Evolutionary conservation across 2,797 vertebrate species (phyloP).

Genomic region (Oreochromis mossambicus): DNA sequence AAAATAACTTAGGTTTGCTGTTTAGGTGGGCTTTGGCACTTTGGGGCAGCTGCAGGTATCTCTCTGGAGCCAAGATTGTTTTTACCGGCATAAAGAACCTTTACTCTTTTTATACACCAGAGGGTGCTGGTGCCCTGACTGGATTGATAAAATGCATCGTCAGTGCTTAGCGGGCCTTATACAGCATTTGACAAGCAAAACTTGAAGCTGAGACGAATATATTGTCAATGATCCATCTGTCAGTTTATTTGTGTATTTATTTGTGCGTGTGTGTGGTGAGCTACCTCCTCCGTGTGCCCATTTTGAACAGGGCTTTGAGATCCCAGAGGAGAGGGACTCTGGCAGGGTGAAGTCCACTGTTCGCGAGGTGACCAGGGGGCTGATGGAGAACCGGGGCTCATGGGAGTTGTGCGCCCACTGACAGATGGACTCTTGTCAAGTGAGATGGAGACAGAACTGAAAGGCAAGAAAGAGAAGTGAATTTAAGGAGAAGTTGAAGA

Average conservation of each 20-base stretch:
- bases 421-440: slow-evolving; percentile 65
- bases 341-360: slow-evolving; percentile 36
- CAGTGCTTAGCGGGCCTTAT: background rate
- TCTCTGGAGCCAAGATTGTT: background rate
- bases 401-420: slow-evolving; percentile 52
- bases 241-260: background rate
- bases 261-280: background rate
- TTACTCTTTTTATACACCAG: slow-evolving; percentile 3
- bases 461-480: background rate
- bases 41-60: rapidly evolving
- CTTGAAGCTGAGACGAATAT: background rate
- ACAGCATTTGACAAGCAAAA: slow-evolving; percentile 13
- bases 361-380: slow-evolving; percentile 27
- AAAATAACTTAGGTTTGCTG: background rate
- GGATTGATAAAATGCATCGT: rapidly evolving
- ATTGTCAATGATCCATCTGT: background rate
- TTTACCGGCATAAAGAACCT: background rate
- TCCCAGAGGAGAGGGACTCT: slow-evolving; percentile 38
- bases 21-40: background rate
- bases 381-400: slow-evolving; percentile 56
- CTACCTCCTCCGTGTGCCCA: slow-evolving; percentile 58
- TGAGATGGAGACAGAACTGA: slow-evolving; percentile 75
- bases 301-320: slow-evolving; percentile 51
- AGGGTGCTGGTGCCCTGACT: slow-evolving; percentile 2
- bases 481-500: background rate